Evolutionary conservation across 2,113 vertebrate species (phyloP).

Genomic region (Lasiurus cinereus): DNA sequence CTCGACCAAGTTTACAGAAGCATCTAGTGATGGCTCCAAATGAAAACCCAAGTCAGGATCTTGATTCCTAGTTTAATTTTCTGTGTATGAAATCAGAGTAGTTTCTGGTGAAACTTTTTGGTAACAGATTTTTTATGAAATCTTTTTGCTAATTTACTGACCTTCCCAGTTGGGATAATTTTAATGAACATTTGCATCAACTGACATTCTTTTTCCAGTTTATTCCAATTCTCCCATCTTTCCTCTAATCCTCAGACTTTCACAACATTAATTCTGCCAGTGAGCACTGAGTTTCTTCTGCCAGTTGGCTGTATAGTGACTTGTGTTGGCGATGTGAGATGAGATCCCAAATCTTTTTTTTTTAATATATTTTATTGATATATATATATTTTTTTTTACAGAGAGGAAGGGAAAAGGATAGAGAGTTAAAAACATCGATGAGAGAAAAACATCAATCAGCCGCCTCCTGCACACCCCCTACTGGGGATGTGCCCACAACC

Average conservation of each 20-base stretch:
- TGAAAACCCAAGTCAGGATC: not conserved
- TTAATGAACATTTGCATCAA: not conserved
- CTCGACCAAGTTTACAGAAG: not conserved
- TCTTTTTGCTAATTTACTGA: slow-evolving; percentile 4
- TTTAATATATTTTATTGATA: too few relatives aligned
- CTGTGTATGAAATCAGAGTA: not conserved
- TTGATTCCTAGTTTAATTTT: slow-evolving; percentile 25
- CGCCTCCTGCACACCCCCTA: too few relatives aligned
- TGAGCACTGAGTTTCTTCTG: not conserved
- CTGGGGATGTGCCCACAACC: too few relatives aligned
- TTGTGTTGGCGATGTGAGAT: not conserved
- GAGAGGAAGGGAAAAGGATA: too few relatives aligned
- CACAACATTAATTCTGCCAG: not conserved
- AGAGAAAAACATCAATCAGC: too few relatives aligned
- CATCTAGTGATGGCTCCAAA: not conserved
- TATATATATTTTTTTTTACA: too few relatives aligned
- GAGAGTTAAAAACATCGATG: too few relatives aligned
- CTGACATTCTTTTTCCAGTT: slow-evolving; percentile 39
- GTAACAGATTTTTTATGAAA: not conserved
- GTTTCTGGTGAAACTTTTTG: not conserved
- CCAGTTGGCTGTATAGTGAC: not conserved
- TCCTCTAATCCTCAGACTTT: not conserved
- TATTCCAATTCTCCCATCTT: not conserved
- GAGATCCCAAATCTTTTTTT: not conserved
- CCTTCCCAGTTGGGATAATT: not conserved